A percentile compares a stretch with the other conserved stretches of the same genome.
Conservation (phyloP, 2,888 invertebrate species). For the Oscheius sp. region DNA sequence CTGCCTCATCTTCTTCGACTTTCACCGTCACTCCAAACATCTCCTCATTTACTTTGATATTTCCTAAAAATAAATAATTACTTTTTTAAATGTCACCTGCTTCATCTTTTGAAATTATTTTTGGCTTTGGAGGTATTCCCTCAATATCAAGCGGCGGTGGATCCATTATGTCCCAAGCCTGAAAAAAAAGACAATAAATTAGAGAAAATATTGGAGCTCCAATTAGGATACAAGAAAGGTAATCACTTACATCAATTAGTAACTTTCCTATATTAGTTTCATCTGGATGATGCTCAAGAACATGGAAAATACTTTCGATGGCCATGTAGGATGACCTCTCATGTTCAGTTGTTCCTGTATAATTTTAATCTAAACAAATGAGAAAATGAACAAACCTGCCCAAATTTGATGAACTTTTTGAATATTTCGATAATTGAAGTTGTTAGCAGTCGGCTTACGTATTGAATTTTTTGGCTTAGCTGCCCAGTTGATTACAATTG, state of each 20-base stretch:
- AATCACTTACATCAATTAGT: constrained; percentile 13
- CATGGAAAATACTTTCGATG: constrained; percentile 69
- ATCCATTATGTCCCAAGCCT: constrained; percentile 30
- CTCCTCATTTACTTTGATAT: constrained; percentile 16
- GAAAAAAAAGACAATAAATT: background rate
- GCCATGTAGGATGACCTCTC: constrained; percentile 68
- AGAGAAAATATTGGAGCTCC: background rate
- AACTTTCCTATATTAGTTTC: constrained; percentile 13
- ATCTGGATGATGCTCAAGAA: constrained; percentile 50
- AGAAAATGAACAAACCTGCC: constrained; percentile 13
- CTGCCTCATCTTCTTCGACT: constrained; percentile 1
- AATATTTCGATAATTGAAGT: background rate
- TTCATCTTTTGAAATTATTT: constrained; percentile 8
- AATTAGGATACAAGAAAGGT: background rate
- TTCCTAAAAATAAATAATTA: background rate
- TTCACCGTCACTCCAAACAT: background rate
- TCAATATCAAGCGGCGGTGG: constrained; percentile 5
- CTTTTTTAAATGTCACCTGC: background rate
- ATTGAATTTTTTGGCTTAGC: background rate
- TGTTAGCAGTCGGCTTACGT: background rate
- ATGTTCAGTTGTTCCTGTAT: constrained; percentile 66
- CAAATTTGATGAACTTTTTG: constrained; percentile 26
- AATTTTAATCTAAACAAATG: background rate
- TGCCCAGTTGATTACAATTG: constrained; percentile 31
- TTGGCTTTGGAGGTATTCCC: background rate